Evolutionary conservation across 2,888 invertebrate species (phyloP).

Genomic region (Andrena bucephala): DNA sequence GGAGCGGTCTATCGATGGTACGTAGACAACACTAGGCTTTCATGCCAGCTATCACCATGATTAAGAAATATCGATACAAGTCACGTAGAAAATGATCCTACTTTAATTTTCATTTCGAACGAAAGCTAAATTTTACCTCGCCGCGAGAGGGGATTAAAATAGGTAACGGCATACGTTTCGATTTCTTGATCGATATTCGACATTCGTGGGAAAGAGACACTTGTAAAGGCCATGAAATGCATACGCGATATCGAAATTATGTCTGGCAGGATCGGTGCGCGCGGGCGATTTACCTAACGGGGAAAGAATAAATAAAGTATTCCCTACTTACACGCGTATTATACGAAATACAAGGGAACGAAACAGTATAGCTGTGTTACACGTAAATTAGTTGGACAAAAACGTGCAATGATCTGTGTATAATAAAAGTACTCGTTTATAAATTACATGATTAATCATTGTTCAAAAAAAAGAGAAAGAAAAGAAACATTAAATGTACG

Average conservation of each 20-base stretch:
- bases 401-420: conserved; percentile 18
- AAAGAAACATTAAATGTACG: conserved; percentile 29
- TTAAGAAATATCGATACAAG: conserved; percentile 20
- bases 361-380: conserved; percentile 16
- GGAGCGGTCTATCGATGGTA: conserved; percentile 22
- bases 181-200: conserved; percentile 3
- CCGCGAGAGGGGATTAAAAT: background rate
- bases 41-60: conserved; percentile 15
- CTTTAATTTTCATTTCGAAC: background rate
- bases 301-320: conserved; percentile 36
- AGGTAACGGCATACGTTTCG: background rate
- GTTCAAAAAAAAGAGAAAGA: conserved; percentile 10
- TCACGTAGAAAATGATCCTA: background rate
- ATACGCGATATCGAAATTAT: conserved; percentile 30
- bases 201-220: background rate
- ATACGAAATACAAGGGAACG: conserved; percentile 23
- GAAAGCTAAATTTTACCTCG: conserved; percentile 13
- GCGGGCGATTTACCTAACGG: conserved; percentile 4
- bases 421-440: conserved; percentile 39
- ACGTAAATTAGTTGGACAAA: conserved; percentile 33
- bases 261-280: conserved; percentile 13
- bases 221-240: conserved; percentile 18
- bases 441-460: conserved; percentile 44
- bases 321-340: conserved; percentile 2
- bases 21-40: conserved; percentile 21